Evolutionary conservation across 2,797 vertebrate genomes (phyloP).

Genomic region (Typhlichthys eigenmanni): DNA sequence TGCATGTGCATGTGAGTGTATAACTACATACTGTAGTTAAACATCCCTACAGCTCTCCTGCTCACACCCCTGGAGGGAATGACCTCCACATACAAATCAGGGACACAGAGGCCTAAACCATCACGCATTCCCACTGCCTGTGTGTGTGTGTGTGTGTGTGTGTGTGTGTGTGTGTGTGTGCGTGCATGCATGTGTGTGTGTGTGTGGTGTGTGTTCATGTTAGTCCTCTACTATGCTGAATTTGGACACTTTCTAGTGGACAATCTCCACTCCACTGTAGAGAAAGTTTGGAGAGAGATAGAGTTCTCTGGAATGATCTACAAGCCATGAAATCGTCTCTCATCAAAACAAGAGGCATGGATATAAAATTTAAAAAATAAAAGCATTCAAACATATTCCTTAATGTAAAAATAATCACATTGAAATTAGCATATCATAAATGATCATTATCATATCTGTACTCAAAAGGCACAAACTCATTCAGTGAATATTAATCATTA

Average conservation of each 20-base stretch:
- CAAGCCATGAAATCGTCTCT: conserved; percentile 45
- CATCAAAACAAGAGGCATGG: conserved; percentile 17
- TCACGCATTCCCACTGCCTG: conserved; percentile 9
- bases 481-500: conserved; percentile 33
- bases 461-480: conserved; percentile 27
- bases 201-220: neutral
- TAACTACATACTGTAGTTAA: neutral
- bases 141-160: conserved; percentile 13
- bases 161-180: neutral
- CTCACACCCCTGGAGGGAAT: conserved; percentile 54
- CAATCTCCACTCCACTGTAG: no score
- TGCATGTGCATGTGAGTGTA: neutral
- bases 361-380: conserved; percentile 48
- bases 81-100: conserved; percentile 59
- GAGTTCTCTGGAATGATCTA: conserved; percentile 55
- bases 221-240: neutral
- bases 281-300: conserved; percentile 41
- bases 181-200: no score
- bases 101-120: conserved; percentile 48
- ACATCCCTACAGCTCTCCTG: conserved; percentile 32
- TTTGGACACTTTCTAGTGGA: no score
- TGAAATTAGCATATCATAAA: conserved; percentile 47
- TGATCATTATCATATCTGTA: conserved; percentile 31
- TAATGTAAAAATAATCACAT: conserved; percentile 37
- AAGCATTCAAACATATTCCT: conserved; percentile 43